These are phyloP conservation scores for Phylloscopus trochiloides DNA, from an alignment of 2,113 vertebrate genomes.

Conservation along the genomic window DNA sequence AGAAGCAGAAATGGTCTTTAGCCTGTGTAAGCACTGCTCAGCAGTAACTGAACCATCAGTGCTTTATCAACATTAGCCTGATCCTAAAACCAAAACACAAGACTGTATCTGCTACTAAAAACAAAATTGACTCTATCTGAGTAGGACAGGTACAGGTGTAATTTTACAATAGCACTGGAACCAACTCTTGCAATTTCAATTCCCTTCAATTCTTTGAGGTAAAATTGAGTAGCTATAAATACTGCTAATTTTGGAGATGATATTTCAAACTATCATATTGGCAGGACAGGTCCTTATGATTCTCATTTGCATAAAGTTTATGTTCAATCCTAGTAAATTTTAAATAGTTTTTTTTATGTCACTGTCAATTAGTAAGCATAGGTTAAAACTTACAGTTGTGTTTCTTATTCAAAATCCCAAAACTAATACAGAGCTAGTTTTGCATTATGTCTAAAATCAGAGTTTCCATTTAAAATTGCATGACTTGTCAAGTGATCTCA, in stretches of 20 bases:
- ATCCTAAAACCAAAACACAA: background rate
- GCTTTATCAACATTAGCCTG: background rate
- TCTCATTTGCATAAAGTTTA: background rate
- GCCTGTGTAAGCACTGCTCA: background rate
- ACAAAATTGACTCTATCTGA: background rate
- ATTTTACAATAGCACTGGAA: background rate
- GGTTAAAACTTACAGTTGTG: background rate
- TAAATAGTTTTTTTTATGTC: background rate
- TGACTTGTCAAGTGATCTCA: background rate
- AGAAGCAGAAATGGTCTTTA: background rate
- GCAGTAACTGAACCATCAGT: background rate
- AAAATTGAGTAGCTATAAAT: background rate
- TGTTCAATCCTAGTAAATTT: background rate
- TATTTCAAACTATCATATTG: background rate
- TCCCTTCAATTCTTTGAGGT: background rate
- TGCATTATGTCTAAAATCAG: background rate
- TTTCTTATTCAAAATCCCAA: background rate
- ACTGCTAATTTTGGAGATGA: background rate
- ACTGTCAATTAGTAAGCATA: background rate
- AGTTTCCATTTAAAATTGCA: background rate
- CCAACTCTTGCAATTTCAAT: background rate
- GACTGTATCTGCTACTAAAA: background rate
- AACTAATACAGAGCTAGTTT: background rate
- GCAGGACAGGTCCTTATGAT: background rate
- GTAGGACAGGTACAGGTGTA: background rate